Percentiles rank a stretch among this genome's conserved stretches.
Evolutionary conservation across 2,113 vertebrate genomes (phyloP).

Genomic region (Lanius collurio): DNA sequence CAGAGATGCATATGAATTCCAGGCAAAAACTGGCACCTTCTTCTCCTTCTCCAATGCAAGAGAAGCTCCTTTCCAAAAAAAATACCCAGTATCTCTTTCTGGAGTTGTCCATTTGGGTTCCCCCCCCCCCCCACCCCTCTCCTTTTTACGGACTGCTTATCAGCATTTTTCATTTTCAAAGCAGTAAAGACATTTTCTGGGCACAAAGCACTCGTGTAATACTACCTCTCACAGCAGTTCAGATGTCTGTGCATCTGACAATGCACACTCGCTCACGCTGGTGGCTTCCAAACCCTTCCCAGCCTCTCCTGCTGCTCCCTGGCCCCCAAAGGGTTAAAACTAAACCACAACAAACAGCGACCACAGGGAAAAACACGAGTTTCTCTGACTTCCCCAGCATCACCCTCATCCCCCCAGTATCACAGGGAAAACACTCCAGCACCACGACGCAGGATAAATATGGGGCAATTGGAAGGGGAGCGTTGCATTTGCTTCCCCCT

Average conservation of each 20-base stretch:
- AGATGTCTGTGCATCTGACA: slow-evolving; percentile 7
- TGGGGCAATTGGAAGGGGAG: background rate
- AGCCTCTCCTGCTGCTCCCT: background rate
- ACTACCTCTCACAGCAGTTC: slow-evolving; percentile 43
- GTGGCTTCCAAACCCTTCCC: background rate
- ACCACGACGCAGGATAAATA: background rate
- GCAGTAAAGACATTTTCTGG: slow-evolving; percentile 19
- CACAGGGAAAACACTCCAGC: background rate
- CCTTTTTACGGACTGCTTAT: background rate
- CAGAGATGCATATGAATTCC: background rate
- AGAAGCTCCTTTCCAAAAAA: background rate
- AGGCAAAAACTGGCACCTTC: background rate
- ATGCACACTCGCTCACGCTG: background rate
- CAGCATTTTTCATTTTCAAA: slow-evolving; percentile 46
- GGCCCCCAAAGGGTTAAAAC: slow-evolving; percentile 31
- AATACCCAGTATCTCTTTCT: background rate
- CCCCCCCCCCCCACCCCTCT: no score
- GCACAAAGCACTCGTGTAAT: slow-evolving; percentile 32
- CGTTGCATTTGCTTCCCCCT: background rate
- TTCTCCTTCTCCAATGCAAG: background rate
- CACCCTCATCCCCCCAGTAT: background rate
- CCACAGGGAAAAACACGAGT: slow-evolving; percentile 4
- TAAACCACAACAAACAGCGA: slow-evolving; percentile 59
- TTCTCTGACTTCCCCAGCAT: slow-evolving; percentile 25
- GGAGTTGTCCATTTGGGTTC: background rate